Percentiles rank a stretch among this genome's conserved stretches.
phyloP scores from a whole-genome alignment of 2,113 vertebrate genomes.

The Neodontobutis hainanensis region DNA sequence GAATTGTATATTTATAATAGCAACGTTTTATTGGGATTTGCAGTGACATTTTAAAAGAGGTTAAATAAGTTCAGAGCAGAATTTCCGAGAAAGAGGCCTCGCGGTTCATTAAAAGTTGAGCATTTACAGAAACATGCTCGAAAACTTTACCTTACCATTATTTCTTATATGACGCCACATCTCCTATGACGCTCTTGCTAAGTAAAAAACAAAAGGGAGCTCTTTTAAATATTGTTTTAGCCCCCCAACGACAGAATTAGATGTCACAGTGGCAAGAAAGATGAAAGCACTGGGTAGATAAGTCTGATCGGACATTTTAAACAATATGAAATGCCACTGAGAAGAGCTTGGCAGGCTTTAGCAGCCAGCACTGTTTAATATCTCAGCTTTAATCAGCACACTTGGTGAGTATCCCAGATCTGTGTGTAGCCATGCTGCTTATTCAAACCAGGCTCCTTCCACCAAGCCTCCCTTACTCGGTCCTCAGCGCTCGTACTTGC shows the following conservation, averaged over 20 bases:
- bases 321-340: conserved; percentile 67
- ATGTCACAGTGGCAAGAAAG: conserved; percentile 28
- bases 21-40: conserved; percentile 70
- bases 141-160: conserved; percentile 18
- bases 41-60: conserved; percentile 63
- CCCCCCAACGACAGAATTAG: conserved; percentile 42
- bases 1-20: conserved; percentile 74
- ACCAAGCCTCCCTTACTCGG: conserved; percentile 63
- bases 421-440: conserved; percentile 60
- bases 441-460: conserved; percentile 66
- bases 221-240: conserved; percentile 5
- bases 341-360: conserved; percentile 67
- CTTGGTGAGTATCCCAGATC: conserved; percentile 73
- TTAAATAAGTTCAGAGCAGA: conserved; percentile 65
- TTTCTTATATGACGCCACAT: conserved; percentile 26
- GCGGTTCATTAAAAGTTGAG: conserved; percentile 53
- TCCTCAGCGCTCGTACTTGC: conserved; percentile 45
- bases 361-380: conserved; percentile 73
- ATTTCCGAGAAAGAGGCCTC: conserved; percentile 59
- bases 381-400: conserved; percentile 73
- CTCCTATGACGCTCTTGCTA: not conserved
- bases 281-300: conserved; percentile 56
- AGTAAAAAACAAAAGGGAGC: not conserved
- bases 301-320: conserved; percentile 66
- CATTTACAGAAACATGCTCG: conserved; percentile 51